phyloP scores from a whole-genome alignment of 2,113 vertebrate genomes.

The Crotalus viridis region DNA sequence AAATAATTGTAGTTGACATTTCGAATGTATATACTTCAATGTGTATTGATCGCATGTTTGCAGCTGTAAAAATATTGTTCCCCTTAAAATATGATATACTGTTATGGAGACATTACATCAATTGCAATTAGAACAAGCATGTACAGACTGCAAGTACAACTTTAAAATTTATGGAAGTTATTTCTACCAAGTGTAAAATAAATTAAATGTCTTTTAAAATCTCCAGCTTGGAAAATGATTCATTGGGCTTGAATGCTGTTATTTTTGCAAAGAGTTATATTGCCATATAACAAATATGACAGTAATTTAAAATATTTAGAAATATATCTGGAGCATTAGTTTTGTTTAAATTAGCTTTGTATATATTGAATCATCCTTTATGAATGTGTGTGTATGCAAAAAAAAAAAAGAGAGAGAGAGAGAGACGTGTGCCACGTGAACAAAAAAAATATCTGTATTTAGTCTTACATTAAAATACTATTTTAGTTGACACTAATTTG shows the following conservation, averaged over 20 bases:
- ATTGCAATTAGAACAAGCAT: background rate
- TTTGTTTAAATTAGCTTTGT: background rate
- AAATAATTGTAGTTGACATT: background rate
- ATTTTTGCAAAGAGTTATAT: background rate
- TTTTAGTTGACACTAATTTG: too few species aligned
- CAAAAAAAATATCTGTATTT: background rate
- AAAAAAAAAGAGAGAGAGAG: background rate
- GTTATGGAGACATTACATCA: background rate
- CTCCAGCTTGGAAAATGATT: background rate
- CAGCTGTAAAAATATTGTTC: background rate
- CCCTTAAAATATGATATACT: background rate
- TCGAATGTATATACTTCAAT: background rate
- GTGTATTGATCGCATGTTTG: background rate
- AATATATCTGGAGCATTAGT: background rate
- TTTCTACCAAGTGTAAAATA: constrained; percentile 5
- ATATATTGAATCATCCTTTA: background rate
- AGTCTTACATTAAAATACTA: background rate
- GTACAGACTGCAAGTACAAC: background rate
- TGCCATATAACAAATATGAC: constrained; percentile 2
- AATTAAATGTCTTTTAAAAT: background rate
- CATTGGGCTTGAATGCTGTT: background rate
- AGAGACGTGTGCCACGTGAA: too few species aligned
- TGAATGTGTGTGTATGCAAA: background rate
- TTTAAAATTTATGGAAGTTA: constrained; percentile 5
- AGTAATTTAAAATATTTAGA: background rate